These are phyloP conservation scores for Leptinotarsa rubiginosa DNA, from an alignment of 2,888 invertebrate genomes.

Conservation along the genomic window DNA sequence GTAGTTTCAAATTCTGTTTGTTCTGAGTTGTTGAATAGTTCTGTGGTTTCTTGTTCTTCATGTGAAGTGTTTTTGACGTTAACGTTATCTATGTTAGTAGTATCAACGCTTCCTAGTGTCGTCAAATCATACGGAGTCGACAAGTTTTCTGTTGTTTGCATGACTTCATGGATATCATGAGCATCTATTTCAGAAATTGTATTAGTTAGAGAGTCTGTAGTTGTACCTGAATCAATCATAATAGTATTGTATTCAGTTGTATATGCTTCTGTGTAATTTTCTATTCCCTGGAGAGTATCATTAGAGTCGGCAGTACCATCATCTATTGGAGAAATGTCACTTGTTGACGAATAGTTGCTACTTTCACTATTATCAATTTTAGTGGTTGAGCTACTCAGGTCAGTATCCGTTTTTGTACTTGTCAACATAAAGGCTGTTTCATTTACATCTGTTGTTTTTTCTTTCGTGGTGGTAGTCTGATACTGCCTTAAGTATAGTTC, in stretches of 20 bases:
- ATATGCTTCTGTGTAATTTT: conserved; percentile 7
- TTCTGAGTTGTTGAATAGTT: background rate
- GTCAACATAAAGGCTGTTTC: background rate
- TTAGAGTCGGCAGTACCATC: background rate
- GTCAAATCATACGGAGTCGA: conserved; percentile 21
- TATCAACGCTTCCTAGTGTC: background rate
- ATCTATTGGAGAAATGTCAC: background rate
- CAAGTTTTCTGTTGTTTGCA: background rate
- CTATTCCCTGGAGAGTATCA: conserved; percentile 4
- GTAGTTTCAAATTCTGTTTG: background rate
- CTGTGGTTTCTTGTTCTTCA: conserved; percentile 1
- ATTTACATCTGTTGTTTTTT: background rate
- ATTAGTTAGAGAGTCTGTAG: too few relatives aligned
- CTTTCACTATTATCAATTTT: background rate
- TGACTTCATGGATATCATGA: background rate
- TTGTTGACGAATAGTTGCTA: background rate
- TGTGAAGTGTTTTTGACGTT: conserved; percentile 1
- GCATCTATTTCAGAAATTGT: too few relatives aligned
- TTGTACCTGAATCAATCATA: conserved; percentile 2
- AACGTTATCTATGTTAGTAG: background rate
- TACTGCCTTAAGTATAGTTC: background rate
- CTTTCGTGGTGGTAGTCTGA: background rate
- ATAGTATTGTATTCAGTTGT: conserved; percentile 30
- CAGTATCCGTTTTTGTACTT: background rate
- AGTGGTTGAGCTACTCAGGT: background rate